These are phyloP conservation scores for Callospermophilus lateralis DNA, from an alignment of 2,113 vertebrate genomes.

Conservation along the genomic window DNA sequence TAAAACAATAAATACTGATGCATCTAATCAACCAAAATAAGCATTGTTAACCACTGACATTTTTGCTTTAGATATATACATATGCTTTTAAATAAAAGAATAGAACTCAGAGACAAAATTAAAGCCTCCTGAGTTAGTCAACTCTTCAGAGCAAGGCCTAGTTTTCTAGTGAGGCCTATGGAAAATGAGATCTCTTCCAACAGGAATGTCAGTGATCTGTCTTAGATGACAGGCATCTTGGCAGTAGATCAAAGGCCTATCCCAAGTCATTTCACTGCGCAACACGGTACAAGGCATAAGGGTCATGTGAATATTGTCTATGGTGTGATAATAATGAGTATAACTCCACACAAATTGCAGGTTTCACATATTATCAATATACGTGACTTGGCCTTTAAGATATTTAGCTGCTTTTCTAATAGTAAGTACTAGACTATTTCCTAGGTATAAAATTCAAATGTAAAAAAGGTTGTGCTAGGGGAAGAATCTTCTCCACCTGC, in stretches of 20 bases:
- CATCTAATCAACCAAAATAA: constrained; percentile 15
- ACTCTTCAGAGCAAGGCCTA: not conserved
- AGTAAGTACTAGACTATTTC: not conserved
- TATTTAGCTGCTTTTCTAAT: not conserved
- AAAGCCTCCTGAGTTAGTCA: not conserved
- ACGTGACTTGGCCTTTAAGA: not conserved
- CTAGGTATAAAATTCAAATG: constrained; percentile 18
- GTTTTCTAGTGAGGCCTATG: not conserved
- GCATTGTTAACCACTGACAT: not conserved
- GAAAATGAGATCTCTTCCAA: not conserved
- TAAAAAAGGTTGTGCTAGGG: not conserved
- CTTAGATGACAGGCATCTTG: not conserved
- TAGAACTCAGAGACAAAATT: not conserved
- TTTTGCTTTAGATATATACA: not conserved
- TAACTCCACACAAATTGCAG: not conserved
- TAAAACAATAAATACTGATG: constrained; percentile 1
- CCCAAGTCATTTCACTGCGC: not conserved
- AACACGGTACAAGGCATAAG: not conserved
- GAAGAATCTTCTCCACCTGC: not conserved
- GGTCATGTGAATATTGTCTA: not conserved
- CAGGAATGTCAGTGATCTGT: not conserved
- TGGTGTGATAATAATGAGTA: not conserved
- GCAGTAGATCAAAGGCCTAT: not conserved
- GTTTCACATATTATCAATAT: constrained; percentile 29
- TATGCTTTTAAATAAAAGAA: constrained; percentile 44